Percentiles rank a stretch among this genome's conserved stretches.
Conservation (phyloP, 2,888 invertebrate species). For the Drepana falcataria region DNA sequence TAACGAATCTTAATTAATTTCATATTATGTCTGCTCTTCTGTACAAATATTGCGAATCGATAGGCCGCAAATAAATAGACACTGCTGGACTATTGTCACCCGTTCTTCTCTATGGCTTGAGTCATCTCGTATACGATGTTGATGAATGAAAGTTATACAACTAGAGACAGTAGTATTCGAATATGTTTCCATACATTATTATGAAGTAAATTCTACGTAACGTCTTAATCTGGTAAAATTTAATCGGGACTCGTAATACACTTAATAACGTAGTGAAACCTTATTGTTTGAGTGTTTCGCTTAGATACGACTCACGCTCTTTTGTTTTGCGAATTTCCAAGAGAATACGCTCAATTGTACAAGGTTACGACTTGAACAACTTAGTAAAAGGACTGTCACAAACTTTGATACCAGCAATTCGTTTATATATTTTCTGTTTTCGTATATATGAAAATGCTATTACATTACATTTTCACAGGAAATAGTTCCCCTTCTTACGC, state of each 20-base stretch:
- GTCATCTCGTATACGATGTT: too few relatives aligned
- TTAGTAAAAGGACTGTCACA: conserved; percentile 13
- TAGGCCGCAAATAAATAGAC: too few relatives aligned
- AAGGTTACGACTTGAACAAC: conserved; percentile 10
- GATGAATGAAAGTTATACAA: too few relatives aligned
- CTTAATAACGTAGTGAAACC: background rate
- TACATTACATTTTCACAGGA: conserved; percentile 16
- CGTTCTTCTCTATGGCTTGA: too few relatives aligned
- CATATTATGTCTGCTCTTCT: too few relatives aligned
- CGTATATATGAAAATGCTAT: conserved; percentile 16
- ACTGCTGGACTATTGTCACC: too few relatives aligned
- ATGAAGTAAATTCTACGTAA: too few relatives aligned
- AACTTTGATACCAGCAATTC: conserved; percentile 17
- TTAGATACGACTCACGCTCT: conserved; percentile 1
- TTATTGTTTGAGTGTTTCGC: background rate
- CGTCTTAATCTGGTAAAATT: background rate
- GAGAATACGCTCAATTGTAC: conserved; percentile 9
- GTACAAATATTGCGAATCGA: too few relatives aligned
- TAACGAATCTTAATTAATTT: too few relatives aligned
- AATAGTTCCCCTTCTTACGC: conserved; percentile 27
- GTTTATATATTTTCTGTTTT: conserved; percentile 11
- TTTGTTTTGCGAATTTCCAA: conserved; percentile 4
- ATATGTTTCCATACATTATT: too few relatives aligned
- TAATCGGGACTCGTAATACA: conserved; percentile 1
- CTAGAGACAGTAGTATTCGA: too few relatives aligned